phyloP scores from a whole-genome alignment of 2,113 vertebrate genomes.

The Pluvialis apricaria region DNA sequence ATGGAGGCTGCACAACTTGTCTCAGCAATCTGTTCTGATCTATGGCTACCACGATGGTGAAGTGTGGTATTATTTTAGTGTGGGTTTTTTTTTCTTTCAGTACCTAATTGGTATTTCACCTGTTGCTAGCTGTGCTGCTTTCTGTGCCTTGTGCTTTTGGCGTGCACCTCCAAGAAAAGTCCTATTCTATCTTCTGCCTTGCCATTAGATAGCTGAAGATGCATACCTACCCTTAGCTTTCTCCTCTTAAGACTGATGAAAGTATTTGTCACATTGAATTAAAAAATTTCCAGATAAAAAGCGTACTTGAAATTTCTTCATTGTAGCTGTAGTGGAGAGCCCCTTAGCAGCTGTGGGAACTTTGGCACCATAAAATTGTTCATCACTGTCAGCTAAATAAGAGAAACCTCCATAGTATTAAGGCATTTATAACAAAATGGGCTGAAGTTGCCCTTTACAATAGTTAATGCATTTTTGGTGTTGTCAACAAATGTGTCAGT shows the following conservation, averaged over 20 bases:
- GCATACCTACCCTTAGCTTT: neutral
- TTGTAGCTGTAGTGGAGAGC: neutral
- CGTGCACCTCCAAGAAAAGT: neutral
- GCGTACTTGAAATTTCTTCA: neutral
- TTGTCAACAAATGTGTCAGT: neutral
- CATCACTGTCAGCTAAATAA: neutral
- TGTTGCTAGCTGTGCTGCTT: neutral
- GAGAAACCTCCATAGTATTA: neutral
- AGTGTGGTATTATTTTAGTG: neutral
- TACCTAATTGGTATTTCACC: neutral
- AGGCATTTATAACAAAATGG: neutral
- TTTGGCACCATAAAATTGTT: neutral
- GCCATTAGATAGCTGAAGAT: neutral
- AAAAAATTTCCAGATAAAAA: neutral
- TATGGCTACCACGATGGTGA: rapidly evolving
- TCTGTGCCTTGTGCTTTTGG: neutral
- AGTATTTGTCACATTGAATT: neutral
- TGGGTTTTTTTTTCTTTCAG: neutral
- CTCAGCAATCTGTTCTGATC: neutral
- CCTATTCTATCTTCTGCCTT: neutral
- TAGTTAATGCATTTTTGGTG: neutral
- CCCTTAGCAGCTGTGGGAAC: neutral
- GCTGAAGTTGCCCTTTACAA: neutral
- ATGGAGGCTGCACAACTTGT: neutral
- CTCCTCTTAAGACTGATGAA: neutral